Conservation (phyloP, 2,888 invertebrate genomes). For the Eupithecia inturbata region DNA sequence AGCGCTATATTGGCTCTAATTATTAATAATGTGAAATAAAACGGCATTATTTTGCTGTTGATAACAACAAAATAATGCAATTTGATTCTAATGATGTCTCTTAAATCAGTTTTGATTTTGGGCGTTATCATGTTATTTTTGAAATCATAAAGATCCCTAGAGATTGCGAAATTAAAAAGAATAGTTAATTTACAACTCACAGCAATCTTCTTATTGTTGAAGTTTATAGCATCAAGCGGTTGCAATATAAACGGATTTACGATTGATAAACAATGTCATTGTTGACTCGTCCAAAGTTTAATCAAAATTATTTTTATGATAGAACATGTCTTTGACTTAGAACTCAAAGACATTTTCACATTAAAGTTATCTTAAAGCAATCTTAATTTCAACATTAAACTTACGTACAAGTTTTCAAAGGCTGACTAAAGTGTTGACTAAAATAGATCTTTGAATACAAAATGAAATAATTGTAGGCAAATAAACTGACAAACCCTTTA, state of each 20-base stretch:
- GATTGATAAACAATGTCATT: neutral
- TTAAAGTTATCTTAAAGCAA: neutral
- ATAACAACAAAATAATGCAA: too few relatives aligned
- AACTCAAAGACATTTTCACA: too few relatives aligned
- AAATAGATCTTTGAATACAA: neutral
- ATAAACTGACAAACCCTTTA: neutral
- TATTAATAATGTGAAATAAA: too few relatives aligned
- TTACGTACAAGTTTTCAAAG: neutral
- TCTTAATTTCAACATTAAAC: neutral
- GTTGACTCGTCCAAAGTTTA: neutral
- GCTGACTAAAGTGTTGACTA: neutral
- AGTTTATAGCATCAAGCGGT: neutral
- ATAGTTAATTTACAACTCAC: neutral
- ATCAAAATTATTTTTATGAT: neutral
- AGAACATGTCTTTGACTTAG: neutral
- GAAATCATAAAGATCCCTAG: too few relatives aligned
- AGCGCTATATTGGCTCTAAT: too few relatives aligned
- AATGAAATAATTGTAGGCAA: neutral
- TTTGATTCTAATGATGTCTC: too few relatives aligned
- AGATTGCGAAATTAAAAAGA: too few relatives aligned
- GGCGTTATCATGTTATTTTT: too few relatives aligned
- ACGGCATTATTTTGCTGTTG: too few relatives aligned
- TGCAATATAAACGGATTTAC: neutral
- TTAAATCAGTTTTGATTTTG: too few relatives aligned
- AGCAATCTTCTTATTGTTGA: neutral